Base-by-base conservation (phyloP, 2,797 vertebrate genomes). In the Myotis pilosus region DNA sequence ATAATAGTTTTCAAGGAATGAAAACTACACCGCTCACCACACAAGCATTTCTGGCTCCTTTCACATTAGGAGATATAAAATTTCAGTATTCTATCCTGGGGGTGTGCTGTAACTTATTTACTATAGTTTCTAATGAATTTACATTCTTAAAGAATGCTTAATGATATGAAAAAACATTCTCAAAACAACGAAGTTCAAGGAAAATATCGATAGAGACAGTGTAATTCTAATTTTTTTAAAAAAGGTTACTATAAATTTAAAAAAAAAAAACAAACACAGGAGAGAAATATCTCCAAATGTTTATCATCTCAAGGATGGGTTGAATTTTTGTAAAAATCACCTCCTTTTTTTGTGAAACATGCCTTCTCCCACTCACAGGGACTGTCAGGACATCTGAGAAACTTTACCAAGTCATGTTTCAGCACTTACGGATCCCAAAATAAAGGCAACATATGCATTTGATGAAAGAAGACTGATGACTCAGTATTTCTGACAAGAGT, bases 151-250 rank as follows among this genome's bases (percentile, higher is more conserved):
- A 75, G 23, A 75, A 75, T 89, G 79, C 8, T 82, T 89, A 53
- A 62, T 93, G 62, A 53, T 62, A 51, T 19, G 30, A 44, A 88
- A 96, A 91, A 60, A 66, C 47, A 69, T 44, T 78, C 28, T 74
- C 22, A 79, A 83, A 94, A 87, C 22, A 93, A 71, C 55, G 20
- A 81, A 15, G n/a, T 82, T 10, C 25, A 93, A 75, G 85, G 74
- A 38, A 8, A 23, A 75, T 55, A 87, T 25, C 38, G 87, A 82
- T 20, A 33, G 5, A 55, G 30, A 81, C 8, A 75, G 6, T 41
- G 1, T 82, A 93, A 93, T 75, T 89, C 28, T 6, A 75, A 69
- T 55, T 94, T 71, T 81, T 94, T 89, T 86, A 12, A n/a, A 71
- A 64, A 80, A 87, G 5, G 55, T 76, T 33, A 62, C 82, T 78